phyloP scores from a whole-genome alignment of 1,140 invertebrate genomes.

The Hylyphantes graminicola region DNA sequence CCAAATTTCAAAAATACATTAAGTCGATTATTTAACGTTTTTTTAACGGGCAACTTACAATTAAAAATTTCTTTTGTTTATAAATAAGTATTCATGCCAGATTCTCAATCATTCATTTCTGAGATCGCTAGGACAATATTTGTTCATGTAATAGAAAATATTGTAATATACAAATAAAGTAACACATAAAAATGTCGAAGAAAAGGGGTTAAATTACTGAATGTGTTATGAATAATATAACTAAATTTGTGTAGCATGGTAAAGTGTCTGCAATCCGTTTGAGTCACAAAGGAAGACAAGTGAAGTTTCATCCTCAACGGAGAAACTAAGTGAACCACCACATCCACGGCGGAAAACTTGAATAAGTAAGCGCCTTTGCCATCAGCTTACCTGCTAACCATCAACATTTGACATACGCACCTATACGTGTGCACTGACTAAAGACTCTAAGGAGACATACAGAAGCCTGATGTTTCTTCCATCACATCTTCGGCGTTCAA shows the following conservation, averaged over 20 bases:
- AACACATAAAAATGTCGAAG: slow-evolving; percentile 1
- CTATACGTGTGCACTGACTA: not conserved
- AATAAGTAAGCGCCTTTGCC: not conserved
- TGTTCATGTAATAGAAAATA: not conserved
- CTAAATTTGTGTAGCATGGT: not conserved
- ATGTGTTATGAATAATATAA: not conserved
- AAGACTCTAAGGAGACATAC: not conserved
- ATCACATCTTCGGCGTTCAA: slow-evolving; percentile 48
- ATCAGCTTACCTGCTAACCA: not conserved
- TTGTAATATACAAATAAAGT: not conserved
- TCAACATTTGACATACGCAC: not conserved
- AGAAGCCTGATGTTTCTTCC: slow-evolving; percentile 13
- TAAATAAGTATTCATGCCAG: too few species aligned
- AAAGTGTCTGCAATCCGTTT: slow-evolving; percentile 1
- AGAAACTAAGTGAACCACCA: slow-evolving; percentile 23
- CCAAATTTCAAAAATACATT: too few species aligned
- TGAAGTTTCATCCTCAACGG: slow-evolving; percentile 23
- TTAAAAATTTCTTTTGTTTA: too few species aligned
- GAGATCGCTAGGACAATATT: not conserved
- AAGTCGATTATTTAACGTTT: too few species aligned
- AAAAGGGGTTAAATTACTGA: not conserved
- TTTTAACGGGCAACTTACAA: too few species aligned
- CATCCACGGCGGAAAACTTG: not conserved
- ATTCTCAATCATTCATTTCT: not conserved
- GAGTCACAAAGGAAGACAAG: slow-evolving; percentile 44